phyloP scores from a whole-genome alignment of 1,140 invertebrate species.

The Neodiprion fabricii region DNA sequence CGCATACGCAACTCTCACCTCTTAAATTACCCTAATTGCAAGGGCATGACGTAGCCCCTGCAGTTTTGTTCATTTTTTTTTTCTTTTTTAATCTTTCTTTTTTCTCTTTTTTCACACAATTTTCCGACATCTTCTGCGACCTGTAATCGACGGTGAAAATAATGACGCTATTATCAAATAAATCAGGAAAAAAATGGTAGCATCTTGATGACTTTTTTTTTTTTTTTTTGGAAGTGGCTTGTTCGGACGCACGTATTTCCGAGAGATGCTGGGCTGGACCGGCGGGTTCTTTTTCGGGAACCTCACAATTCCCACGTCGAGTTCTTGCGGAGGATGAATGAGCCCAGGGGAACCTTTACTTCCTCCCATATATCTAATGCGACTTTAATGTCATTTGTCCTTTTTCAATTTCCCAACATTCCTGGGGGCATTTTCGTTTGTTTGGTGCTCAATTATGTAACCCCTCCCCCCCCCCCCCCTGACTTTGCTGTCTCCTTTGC shows the following conservation, averaged over 20 bases:
- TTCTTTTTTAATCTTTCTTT: too few relatives aligned
- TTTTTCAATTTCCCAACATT: slow-evolving; percentile 32
- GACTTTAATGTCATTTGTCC: slow-evolving; percentile 38
- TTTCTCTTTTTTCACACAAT: too few relatives aligned
- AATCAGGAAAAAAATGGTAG: too few relatives aligned
- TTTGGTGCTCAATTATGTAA: slow-evolving; percentile 3
- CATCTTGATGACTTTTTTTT: too few relatives aligned
- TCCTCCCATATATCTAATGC: slow-evolving; percentile 31
- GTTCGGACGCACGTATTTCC: too few relatives aligned
- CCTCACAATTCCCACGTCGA: slow-evolving; percentile 13
- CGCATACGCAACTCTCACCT: not conserved
- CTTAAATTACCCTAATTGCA: not conserved
- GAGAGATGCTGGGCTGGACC: not conserved
- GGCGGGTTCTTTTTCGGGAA: not conserved
- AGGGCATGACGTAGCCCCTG: not conserved
- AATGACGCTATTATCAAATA: too few relatives aligned
- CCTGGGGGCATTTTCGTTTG: slow-evolving; percentile 14
- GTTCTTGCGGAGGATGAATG: slow-evolving; percentile 9
- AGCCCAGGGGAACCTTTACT: not conserved
- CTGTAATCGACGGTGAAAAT: too few relatives aligned
- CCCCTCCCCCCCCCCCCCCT: not conserved
- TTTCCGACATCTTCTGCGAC: too few relatives aligned
- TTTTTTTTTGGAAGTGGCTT: too few relatives aligned
- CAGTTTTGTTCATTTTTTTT: too few relatives aligned
- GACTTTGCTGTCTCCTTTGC: slow-evolving; percentile 4